These are phyloP conservation scores for Oscheius sp. DNA, from an alignment of 2,888 invertebrate genomes.

Conservation along the genomic window DNA sequence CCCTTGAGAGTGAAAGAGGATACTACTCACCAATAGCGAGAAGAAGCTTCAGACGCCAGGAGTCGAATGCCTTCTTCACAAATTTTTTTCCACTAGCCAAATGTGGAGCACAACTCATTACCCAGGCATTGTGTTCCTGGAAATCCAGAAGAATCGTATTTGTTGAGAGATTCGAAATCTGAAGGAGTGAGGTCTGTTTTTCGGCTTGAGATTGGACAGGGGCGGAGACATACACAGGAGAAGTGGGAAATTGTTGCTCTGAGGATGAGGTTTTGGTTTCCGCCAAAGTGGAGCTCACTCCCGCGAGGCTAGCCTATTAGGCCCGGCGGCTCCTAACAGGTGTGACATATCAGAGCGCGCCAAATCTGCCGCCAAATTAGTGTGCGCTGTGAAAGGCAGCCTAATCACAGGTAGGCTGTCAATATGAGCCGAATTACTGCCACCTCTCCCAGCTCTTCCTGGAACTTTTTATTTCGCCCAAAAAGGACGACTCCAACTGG, in stretches of 20 bases:
- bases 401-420: slow-evolving; percentile 33
- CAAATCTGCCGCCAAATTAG: slow-evolving; percentile 31
- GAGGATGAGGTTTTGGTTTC: slow-evolving; percentile 10
- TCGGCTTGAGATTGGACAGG: not conserved
- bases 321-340: slow-evolving; percentile 24
- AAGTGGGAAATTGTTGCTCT: slow-evolving; percentile 15
- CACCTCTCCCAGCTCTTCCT: slow-evolving; percentile 9
- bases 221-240: slow-evolving; percentile 3
- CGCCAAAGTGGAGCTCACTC: not conserved
- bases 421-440: slow-evolving; percentile 28
- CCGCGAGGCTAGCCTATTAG: slow-evolving; percentile 24
- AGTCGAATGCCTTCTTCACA: slow-evolving; percentile 7
- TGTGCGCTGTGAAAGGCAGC: slow-evolving; percentile 30
- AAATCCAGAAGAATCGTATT: not conserved
- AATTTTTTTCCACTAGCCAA: not conserved
- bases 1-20: not conserved
- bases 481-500: not conserved
- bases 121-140: not conserved
- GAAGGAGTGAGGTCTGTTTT: slow-evolving; percentile 4
- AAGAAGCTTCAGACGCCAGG: slow-evolving; percentile 9
- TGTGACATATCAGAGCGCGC: slow-evolving; percentile 29
- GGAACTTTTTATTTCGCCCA: not conserved
- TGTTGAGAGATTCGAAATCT: not conserved
- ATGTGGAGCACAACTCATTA: slow-evolving; percentile 18
- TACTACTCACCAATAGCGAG: slow-evolving; percentile 6